Conservation (phyloP, 2,797 vertebrate genomes). For the Aphelocoma californica region DNA sequence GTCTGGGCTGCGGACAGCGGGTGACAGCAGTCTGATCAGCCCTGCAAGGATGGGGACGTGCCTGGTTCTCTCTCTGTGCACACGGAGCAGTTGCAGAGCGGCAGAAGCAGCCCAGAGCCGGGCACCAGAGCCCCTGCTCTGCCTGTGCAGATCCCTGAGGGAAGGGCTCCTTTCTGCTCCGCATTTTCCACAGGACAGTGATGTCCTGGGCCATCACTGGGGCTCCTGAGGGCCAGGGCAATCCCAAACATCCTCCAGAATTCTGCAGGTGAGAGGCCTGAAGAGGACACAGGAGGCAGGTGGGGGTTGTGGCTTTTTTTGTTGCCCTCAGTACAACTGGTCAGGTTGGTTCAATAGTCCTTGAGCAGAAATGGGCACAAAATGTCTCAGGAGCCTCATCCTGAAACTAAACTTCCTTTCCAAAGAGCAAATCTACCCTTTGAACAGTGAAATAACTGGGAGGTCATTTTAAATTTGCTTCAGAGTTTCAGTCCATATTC, state of each 20-base stretch:
- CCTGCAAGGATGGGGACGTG: neutral
- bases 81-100: neutral
- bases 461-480: neutral
- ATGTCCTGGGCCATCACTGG: neutral
- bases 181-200: fast-evolving
- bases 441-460: neutral
- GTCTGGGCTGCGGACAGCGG: no score
- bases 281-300: neutral
- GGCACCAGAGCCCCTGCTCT: neutral
- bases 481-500: neutral
- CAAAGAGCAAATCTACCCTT: neutral
- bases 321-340: neutral
- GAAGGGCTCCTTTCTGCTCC: neutral
- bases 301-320: neutral
- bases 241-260: neutral
- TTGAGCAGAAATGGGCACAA: neutral
- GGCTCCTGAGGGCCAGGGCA: neutral
- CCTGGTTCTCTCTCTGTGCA: no score
- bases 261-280: neutral
- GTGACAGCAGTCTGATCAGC: neutral
- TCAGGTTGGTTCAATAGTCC: neutral
- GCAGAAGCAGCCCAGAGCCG: neutral
- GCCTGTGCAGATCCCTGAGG: neutral
- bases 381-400: neutral
- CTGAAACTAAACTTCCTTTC: neutral